Evolutionary conservation across 2,113 vertebrate genomes (phyloP).

Genomic region (Alethe castanea): DNA sequence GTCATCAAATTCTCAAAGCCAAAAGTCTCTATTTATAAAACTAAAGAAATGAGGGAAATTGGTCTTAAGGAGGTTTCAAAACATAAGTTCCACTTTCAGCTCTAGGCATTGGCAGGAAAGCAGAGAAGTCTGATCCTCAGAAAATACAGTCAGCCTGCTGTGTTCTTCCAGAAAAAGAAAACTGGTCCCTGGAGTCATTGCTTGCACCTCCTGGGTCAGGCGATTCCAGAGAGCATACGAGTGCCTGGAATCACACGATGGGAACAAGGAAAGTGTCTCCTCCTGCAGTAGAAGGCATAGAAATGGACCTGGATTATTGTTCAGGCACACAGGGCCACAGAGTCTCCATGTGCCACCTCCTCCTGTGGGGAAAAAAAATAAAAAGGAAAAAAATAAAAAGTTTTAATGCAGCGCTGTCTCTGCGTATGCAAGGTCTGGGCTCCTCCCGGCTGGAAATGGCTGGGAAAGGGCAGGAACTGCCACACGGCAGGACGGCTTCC

Average conservation of each 20-base stretch:
- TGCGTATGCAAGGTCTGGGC: background rate
- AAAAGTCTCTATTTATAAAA: background rate
- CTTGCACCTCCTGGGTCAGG: background rate
- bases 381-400: background rate
- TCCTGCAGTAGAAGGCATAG: background rate
- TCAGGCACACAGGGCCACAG: background rate
- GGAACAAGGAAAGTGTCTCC: background rate
- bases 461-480: background rate
- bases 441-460: rapidly evolving
- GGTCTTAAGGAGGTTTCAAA: background rate
- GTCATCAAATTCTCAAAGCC: background rate
- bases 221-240: rapidly evolving
- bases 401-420: background rate
- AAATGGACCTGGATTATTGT: background rate
- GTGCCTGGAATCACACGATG: background rate
- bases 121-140: background rate
- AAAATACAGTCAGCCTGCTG: background rate
- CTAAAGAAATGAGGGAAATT: background rate
- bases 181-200: background rate
- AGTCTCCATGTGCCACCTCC: rapidly evolving
- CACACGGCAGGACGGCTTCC: rapidly evolving
- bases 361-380: background rate
- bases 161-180: conserved; percentile 5
- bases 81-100: background rate
- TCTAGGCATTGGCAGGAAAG: conserved; percentile 1